A percentile compares a stretch with the other conserved stretches of the same genome.
These are phyloP conservation scores for Palloptera scutellata DNA, from an alignment of 2,888 invertebrate species.

Conservation along the genomic window DNA sequence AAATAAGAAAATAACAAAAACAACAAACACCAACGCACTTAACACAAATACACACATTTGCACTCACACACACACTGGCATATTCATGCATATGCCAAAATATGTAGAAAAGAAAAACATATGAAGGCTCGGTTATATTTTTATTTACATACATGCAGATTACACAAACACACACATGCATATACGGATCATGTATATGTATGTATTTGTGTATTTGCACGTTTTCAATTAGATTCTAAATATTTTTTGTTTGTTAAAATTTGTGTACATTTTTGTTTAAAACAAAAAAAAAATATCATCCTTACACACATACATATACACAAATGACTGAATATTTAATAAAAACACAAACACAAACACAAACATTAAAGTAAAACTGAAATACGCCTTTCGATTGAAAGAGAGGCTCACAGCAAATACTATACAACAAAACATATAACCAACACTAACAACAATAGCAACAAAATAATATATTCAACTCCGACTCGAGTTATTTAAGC, in stretches of 20 bases:
- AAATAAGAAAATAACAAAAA: conserved; percentile 29
- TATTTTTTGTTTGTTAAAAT: not conserved
- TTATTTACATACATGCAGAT: conserved; percentile 17
- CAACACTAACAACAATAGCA: not conserved
- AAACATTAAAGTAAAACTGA: conserved; percentile 11
- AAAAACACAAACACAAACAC: conserved; percentile 16
- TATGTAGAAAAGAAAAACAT: not conserved
- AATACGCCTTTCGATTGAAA: not conserved
- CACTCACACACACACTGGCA: conserved; percentile 13
- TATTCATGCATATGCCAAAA: not conserved
- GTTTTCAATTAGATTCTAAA: conserved; percentile 8
- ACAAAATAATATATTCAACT: not conserved
- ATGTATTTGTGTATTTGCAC: conserved; percentile 4
- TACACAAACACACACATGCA: not conserved
- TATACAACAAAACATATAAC: conserved; percentile 7
- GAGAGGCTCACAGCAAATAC: not conserved
- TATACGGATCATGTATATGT: not conserved
- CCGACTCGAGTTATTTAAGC: too few species aligned
- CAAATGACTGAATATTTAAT: conserved; percentile 3
- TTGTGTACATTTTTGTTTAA: not conserved
- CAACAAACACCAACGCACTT: conserved; percentile 52
- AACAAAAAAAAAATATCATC: not conserved
- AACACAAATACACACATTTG: conserved; percentile 47
- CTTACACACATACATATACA: too few species aligned
- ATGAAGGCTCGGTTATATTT: conserved; percentile 27